Evolutionary conservation across 2,113 vertebrate species (phyloP).

Genomic region (Pachycephala philippinensis): DNA sequence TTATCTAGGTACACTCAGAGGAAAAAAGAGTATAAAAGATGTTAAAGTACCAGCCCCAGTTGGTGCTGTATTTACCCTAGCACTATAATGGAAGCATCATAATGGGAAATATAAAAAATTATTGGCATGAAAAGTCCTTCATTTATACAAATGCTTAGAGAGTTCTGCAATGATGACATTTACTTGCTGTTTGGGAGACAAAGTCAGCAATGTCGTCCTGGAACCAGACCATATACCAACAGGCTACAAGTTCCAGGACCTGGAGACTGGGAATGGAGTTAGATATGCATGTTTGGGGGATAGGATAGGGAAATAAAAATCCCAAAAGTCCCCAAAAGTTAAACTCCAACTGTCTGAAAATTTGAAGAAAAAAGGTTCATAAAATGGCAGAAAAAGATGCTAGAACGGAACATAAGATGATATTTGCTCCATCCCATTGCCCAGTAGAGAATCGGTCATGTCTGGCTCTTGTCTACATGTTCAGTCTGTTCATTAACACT

Average conservation of each 20-base stretch:
- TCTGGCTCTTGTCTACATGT: background rate
- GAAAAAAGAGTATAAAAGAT: background rate
- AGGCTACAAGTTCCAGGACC: background rate
- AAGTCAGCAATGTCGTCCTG: background rate
- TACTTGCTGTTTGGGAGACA: background rate
- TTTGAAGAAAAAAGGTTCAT: background rate
- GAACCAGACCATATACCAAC: background rate
- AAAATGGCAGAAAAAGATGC: background rate
- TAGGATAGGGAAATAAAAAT: background rate
- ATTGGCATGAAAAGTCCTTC: background rate
- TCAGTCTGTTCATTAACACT: background rate
- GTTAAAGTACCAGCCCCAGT: background rate
- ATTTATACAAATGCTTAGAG: background rate
- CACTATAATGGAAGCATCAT: background rate
- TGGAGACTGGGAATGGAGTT: background rate
- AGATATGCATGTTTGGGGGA: background rate
- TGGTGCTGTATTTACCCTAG: background rate
- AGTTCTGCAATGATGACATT: background rate
- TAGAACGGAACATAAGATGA: background rate
- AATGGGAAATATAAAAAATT: background rate
- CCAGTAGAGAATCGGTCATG: rapidly evolving
- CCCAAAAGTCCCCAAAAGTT: background rate
- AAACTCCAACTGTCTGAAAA: background rate
- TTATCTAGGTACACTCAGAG: background rate
- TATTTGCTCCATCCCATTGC: background rate